Conservation (phyloP, 2,888 invertebrate species). For the Drosophila barbarae region DNA sequence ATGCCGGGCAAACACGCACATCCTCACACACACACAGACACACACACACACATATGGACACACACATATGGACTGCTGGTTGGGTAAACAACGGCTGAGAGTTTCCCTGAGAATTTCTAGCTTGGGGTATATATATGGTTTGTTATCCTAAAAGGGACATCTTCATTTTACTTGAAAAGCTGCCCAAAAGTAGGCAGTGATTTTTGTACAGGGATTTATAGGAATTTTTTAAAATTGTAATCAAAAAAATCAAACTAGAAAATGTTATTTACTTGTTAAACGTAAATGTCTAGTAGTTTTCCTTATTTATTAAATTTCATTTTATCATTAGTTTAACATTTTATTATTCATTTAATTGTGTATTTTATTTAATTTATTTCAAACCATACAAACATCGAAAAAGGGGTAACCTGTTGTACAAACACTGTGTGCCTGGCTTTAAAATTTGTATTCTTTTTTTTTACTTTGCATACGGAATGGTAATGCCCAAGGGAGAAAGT, state of each 20-base stretch:
- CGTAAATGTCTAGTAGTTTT: background rate
- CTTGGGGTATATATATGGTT: background rate
- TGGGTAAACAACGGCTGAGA: conserved; percentile 46
- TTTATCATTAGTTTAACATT: no score
- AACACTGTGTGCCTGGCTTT: background rate
- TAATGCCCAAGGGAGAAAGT: conserved; percentile 19
- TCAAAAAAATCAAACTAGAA: background rate
- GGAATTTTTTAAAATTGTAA: background rate
- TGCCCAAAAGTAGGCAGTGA: background rate
- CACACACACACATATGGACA: conserved; percentile 19
- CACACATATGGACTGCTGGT: conserved; percentile 16
- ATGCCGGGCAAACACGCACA: conserved; percentile 29
- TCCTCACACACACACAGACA: conserved; percentile 26
- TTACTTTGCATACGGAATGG: conserved; percentile 16
- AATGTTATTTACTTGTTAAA: background rate
- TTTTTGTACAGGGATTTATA: background rate
- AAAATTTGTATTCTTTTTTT: conserved; percentile 8
- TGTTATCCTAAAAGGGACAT: background rate
- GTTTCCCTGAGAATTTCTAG: conserved; percentile 18
- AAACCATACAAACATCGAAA: no score
- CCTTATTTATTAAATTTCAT: no score
- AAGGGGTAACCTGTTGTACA: background rate
- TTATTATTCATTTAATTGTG: no score
- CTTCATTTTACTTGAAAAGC: background rate
- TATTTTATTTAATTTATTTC: background rate